These are phyloP conservation scores for Frankliniella intonsa DNA, from an alignment of 2,888 invertebrate species.

Conservation along the genomic window DNA sequence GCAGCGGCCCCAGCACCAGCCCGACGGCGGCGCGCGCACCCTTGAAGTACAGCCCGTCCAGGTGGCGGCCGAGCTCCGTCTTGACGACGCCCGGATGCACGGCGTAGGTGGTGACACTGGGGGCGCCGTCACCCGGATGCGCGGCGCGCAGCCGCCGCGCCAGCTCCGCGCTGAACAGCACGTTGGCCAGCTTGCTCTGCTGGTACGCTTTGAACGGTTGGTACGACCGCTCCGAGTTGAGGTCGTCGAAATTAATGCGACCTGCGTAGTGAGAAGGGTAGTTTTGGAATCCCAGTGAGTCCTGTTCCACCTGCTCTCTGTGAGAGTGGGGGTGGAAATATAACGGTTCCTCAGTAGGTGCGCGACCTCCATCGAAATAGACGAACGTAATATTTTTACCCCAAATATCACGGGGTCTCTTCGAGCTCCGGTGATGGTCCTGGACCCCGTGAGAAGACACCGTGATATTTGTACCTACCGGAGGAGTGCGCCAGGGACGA, in stretches of 20 bases:
- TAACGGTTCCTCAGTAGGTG: too few relatives aligned
- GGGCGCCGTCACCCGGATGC: not conserved
- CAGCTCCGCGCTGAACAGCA: constrained; percentile 36
- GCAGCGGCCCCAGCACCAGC: constrained; percentile 43
- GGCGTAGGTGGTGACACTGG: constrained; percentile 59
- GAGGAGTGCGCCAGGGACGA: too few relatives aligned
- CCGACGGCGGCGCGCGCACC: constrained; percentile 46
- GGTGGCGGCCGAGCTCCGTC: constrained; percentile 69
- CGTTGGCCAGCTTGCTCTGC: constrained; percentile 37
- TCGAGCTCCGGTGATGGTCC: too few relatives aligned
- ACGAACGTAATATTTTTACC: too few relatives aligned
- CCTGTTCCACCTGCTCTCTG: too few relatives aligned
- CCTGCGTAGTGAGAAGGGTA: constrained; percentile 28
- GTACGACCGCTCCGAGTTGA: constrained; percentile 35
- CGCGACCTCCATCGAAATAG: too few relatives aligned
- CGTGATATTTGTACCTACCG: too few relatives aligned
- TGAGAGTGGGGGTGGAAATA: too few relatives aligned
- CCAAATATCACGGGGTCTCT: too few relatives aligned
- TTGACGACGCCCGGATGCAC: constrained; percentile 70
- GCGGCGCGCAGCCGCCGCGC: constrained; percentile 33
- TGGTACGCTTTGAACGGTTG: constrained; percentile 33
- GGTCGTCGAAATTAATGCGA: constrained; percentile 36
- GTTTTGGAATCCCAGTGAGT: not conserved
- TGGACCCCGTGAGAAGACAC: too few relatives aligned
- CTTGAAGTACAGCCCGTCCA: constrained; percentile 51